phyloP scores from a whole-genome alignment of 2,888 invertebrate genomes.

The Pterobdella sp. region DNA sequence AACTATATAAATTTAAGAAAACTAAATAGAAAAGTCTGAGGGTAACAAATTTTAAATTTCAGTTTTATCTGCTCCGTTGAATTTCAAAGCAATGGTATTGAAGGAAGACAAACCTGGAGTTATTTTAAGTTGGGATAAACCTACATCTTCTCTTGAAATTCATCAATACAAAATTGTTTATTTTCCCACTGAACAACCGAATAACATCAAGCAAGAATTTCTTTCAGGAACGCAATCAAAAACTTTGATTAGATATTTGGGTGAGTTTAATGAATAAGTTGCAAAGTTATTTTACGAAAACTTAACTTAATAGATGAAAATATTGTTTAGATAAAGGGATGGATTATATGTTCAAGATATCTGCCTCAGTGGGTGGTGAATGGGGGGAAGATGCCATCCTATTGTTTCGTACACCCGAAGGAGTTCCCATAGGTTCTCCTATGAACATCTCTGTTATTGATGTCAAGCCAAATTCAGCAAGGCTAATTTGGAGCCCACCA shows the following conservation, averaged over 20 bases:
- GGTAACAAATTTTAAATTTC: background rate
- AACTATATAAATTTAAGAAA: background rate
- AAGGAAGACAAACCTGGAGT: background rate
- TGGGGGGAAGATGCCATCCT: background rate
- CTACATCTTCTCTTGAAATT: background rate
- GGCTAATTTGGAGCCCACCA: slow-evolving; percentile 29
- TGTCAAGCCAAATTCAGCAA: slow-evolving; percentile 23
- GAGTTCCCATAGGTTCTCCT: slow-evolving; percentile 29
- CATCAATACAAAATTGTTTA: background rate
- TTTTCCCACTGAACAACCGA: background rate
- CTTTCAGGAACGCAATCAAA: background rate
- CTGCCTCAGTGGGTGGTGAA: background rate
- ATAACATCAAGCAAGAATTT: slow-evolving; percentile 1
- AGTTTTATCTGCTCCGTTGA: background rate
- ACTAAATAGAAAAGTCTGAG: background rate
- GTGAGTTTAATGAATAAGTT: background rate
- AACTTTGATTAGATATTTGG: background rate
- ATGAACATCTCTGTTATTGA: slow-evolving; percentile 24
- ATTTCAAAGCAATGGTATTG: background rate
- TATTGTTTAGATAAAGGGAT: background rate
- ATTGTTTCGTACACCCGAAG: background rate
- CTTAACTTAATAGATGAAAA: background rate
- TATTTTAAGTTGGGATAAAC: background rate
- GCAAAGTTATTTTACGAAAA: background rate
- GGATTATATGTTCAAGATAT: slow-evolving; percentile 2